Evolutionary conservation across 2,113 vertebrate genomes (phyloP).

Genomic region (Lepus timidus): DNA sequence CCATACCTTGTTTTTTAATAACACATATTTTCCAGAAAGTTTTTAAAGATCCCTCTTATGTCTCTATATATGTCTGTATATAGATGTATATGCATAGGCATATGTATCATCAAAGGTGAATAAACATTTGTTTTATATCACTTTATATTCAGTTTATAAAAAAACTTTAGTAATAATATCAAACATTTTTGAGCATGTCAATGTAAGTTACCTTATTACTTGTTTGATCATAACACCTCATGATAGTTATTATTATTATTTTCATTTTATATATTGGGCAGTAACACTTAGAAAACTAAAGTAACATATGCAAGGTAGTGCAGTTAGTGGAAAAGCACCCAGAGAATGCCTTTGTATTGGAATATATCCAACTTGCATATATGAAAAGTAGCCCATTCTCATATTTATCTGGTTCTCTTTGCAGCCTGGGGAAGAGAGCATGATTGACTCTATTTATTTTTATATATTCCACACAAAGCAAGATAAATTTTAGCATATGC

Average conservation of each 20-base stretch:
- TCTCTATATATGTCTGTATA: too few relatives aligned
- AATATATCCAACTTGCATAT: not conserved
- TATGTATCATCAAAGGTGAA: not conserved
- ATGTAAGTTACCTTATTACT: not conserved
- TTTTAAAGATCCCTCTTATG: too few relatives aligned
- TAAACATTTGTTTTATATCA: not conserved
- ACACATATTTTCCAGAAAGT: too few relatives aligned
- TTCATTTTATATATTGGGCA: not conserved
- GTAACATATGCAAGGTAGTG: not conserved
- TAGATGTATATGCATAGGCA: not conserved
- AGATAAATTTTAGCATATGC: not conserved
- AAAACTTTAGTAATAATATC: not conserved
- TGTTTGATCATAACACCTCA: not conserved
- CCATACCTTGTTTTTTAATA: too few relatives aligned
- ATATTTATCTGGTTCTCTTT: not conserved
- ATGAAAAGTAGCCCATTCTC: not conserved
- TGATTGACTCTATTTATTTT: not conserved
- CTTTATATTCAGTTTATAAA: constrained; percentile 25
- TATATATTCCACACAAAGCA: not conserved
- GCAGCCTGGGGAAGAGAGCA: not conserved
- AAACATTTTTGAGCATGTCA: constrained; percentile 17
- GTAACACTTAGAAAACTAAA: constrained; percentile 1
- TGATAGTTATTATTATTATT: not conserved
- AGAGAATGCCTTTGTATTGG: not conserved
- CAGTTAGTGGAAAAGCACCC: not conserved